Evolutionary conservation across 2,888 invertebrate genomes (phyloP).

Genomic region (Meteorus colon): DNA sequence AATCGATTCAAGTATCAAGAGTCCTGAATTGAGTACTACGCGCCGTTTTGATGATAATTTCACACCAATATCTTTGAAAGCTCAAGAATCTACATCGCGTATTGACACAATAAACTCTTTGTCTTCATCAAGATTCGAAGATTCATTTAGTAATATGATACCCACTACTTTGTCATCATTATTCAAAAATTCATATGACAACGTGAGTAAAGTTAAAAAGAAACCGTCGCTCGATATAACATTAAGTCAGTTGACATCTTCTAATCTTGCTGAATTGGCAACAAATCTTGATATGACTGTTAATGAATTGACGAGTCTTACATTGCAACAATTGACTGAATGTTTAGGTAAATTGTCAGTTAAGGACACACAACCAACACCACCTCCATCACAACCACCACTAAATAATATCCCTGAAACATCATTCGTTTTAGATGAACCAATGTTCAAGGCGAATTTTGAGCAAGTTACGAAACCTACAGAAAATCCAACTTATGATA

Average conservation of each 20-base stretch:
- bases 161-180: constrained; percentile 64
- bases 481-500: constrained; percentile 80
- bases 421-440: constrained; percentile 61
- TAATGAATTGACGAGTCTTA: constrained; percentile 87
- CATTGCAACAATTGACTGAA: constrained; percentile 88
- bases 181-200: constrained; percentile 60
- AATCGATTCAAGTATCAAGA: constrained; percentile 51
- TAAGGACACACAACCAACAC: constrained; percentile 58
- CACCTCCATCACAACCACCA: constrained; percentile 34
- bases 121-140: constrained; percentile 64
- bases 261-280: constrained; percentile 87
- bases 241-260: constrained; percentile 86
- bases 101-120: constrained; percentile 51
- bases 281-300: constrained; percentile 84
- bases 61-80: constrained; percentile 63
- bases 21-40: constrained; percentile 53
- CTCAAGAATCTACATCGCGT: background rate
- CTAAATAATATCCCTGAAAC: constrained; percentile 61
- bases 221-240: constrained; percentile 82
- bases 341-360: constrained; percentile 78
- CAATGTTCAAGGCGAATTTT: constrained; percentile 81
- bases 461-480: constrained; percentile 75
- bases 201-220: constrained; percentile 58
- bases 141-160: constrained; percentile 66
- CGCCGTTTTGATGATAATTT: constrained; percentile 68